Base-by-base conservation (phyloP, 2,113 vertebrate genomes). In the Uria aalge region DNA sequence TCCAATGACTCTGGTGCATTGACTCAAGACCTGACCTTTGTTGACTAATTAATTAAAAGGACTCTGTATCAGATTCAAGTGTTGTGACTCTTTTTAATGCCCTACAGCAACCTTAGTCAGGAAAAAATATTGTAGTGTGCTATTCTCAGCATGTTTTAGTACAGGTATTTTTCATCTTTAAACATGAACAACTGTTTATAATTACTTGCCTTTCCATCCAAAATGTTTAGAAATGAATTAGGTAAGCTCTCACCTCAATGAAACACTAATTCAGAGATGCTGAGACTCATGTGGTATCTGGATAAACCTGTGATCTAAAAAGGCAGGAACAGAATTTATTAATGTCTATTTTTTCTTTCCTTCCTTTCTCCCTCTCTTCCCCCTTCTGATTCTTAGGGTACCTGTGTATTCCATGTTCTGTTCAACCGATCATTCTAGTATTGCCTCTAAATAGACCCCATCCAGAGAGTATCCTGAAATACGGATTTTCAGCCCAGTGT, bases 21-120 rank as follows among this genome's bases (percentile, higher is more conserved):
- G 78, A 95, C 88, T 94, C 84, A 90, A 95, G 96, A 76, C 86
- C 71, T 86, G 94, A 90, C 82, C 83, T 96, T 62, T 86, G 43
- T 38, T 91, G 90, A 71, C 56, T 86, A 95, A 90, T 90, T 93
- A 91, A 89, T 90, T 96, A 83, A 90, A 92, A 96, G 89, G 84
- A 78, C 76, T 52, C 68, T 75, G 19, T 71, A 89, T 97, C 92
- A 95, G 83, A 97, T 94, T 85, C 64, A 83, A 96, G 72, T 85
- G 30, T 59, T 74, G 87, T 53, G 63, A 86, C 55, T 91, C 34
- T 30, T 90, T 76, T 83, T 68, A 64, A 89, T 55, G 76, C 21
- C 45, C 50, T 94, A 83, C 20, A 89, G 88, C 36, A 96, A 85
- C 90, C 57, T 40, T 72, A 50, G 34, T n/a, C n/a, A 76, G 36